These are phyloP conservation scores for Saguinus imperator DNA, from an alignment of 2,113 vertebrate species.

Conservation along the genomic window DNA sequence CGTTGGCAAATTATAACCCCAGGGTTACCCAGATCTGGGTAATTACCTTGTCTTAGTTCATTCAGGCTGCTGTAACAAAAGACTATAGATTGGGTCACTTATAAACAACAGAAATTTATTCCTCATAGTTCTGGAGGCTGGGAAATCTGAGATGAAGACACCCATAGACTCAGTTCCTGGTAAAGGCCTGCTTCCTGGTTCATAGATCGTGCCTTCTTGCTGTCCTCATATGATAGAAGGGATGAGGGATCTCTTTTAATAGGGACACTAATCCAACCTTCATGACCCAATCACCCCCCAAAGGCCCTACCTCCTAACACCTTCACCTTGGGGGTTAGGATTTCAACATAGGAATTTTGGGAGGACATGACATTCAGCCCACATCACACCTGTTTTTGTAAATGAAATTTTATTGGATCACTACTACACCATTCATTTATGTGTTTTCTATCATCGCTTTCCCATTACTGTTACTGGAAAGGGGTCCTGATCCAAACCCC, in stretches of 20 bases:
- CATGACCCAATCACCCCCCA: neutral
- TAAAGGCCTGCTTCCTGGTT: neutral
- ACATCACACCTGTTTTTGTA: neutral
- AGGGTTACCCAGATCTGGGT: neutral
- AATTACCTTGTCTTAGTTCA: neutral
- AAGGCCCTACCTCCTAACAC: neutral
- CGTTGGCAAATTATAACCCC: neutral
- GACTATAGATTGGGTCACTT: neutral
- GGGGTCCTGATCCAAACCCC: too few relatives aligned
- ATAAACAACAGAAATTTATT: neutral
- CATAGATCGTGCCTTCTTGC: neutral
- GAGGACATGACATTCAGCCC: neutral
- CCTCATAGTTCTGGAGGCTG: neutral
- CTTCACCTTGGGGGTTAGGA: neutral
- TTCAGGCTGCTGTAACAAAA: neutral
- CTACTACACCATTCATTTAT: neutral
- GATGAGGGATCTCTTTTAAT: neutral
- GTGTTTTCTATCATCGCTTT: neutral
- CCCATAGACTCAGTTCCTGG: neutral
- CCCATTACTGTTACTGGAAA: neutral
- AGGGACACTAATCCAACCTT: neutral
- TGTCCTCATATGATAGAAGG: neutral
- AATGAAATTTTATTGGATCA: slow-evolving; percentile 30
- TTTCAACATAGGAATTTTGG: neutral
- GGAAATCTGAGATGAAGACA: neutral